These are phyloP conservation scores for Yponomeuta malinellus DNA, from an alignment of 2,888 invertebrate genomes.

Conservation along the genomic window DNA sequence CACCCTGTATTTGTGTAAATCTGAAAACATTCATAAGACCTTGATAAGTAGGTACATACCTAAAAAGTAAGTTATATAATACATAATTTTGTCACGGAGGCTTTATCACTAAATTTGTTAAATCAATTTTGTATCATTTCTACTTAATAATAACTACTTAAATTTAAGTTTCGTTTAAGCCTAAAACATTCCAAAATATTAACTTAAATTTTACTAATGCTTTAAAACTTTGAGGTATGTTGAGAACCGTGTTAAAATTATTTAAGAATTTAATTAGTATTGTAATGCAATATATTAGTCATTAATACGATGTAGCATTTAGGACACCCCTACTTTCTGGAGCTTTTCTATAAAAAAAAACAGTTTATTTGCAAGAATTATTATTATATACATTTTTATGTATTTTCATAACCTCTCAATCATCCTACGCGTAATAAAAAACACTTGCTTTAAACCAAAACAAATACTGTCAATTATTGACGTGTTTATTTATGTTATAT, in stretches of 20 bases:
- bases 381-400: background rate
- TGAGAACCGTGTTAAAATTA: background rate
- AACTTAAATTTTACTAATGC: background rate
- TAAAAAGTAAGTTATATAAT: background rate
- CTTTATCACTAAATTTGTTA: background rate
- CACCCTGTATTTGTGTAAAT: background rate
- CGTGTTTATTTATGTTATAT: background rate
- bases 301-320: background rate
- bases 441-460: constrained; percentile 3
- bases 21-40: background rate
- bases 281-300: background rate
- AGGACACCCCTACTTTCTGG: background rate
- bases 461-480: constrained; percentile 1
- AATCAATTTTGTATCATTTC: background rate
- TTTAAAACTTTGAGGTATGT: background rate
- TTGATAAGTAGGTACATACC: background rate
- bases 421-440: background rate
- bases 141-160: background rate
- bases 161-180: background rate
- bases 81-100: background rate
- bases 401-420: background rate
- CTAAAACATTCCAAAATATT: background rate
- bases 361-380: background rate
- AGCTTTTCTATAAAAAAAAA: background rate
- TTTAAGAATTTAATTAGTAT: background rate